Evolutionary conservation across 2,113 vertebrate genomes (phyloP).

Genomic region (Etia nguti): DNA sequence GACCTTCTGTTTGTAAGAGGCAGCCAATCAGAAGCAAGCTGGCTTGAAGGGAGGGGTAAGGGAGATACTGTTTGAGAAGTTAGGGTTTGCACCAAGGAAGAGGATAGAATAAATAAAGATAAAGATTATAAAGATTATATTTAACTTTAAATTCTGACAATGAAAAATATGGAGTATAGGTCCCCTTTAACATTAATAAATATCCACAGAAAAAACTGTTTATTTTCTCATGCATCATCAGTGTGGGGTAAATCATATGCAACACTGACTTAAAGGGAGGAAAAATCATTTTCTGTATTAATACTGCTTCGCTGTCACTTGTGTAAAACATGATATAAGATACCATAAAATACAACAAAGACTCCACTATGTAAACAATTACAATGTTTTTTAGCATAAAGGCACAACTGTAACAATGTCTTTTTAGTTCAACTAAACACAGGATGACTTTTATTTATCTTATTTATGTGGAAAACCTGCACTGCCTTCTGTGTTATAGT

Average conservation of each 20-base stretch:
- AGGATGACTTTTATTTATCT: not conserved
- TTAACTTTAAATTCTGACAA: not conserved
- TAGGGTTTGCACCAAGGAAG: not conserved
- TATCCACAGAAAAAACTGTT: not conserved
- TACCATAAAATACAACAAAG: constrained; percentile 16
- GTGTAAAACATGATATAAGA: not conserved
- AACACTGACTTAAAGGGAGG: not conserved
- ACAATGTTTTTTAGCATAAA: constrained; percentile 9
- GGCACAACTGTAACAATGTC: constrained; percentile 41
- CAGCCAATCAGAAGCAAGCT: not conserved
- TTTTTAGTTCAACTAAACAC: not conserved
- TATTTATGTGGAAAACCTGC: not conserved
- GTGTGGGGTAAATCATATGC: not conserved
- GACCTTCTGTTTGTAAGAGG: not conserved
- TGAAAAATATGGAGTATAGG: not conserved
- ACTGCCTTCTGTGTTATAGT: not conserved
- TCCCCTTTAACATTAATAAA: not conserved
- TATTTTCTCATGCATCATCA: not conserved
- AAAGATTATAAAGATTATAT: not conserved
- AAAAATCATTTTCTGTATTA: not conserved
- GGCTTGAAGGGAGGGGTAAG: not conserved
- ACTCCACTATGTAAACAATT: constrained; percentile 9
- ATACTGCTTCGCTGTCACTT: constrained; percentile 1
- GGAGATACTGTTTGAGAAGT: not conserved
- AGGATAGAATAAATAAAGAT: not conserved